A percentile compares a stretch with the other conserved stretches of the same genome.
Conservation (phyloP, 2,113 vertebrate genomes). For the Origma solitaria region DNA sequence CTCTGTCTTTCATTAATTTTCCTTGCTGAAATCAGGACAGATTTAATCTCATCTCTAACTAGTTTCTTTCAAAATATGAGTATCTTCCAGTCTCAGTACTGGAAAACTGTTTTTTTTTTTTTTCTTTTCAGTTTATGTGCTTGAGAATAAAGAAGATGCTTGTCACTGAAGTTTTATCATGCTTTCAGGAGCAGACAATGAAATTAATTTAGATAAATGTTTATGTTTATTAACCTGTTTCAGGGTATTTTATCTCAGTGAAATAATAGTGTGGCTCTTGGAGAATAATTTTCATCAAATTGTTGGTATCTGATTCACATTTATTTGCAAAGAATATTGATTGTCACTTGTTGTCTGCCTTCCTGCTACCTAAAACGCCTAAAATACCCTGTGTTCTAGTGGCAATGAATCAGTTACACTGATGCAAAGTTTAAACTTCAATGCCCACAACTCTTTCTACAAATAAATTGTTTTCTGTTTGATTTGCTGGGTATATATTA, state of each 20-base stretch:
- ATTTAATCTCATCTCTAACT: neutral
- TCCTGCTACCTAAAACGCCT: neutral
- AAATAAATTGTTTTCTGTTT: neutral
- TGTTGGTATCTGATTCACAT: neutral
- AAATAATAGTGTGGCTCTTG: neutral
- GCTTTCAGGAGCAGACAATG: neutral
- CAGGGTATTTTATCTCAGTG: neutral
- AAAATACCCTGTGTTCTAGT: neutral
- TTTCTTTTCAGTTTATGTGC: neutral
- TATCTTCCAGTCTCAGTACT: neutral
- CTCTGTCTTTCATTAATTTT: neutral
- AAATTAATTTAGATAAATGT: neutral
- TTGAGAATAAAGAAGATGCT: neutral
- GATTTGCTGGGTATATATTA: neutral
- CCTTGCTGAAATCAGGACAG: neutral
- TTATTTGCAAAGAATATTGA: neutral
- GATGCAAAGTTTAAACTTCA: neutral
- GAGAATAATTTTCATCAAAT: constrained; percentile 8
- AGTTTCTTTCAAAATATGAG: neutral
- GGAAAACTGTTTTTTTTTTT: neutral
- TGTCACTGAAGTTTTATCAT: neutral
- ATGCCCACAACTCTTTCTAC: neutral
- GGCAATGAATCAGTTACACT: neutral
- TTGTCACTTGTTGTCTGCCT: neutral
- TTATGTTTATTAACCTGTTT: neutral